phyloP scores from a whole-genome alignment of 2,797 vertebrate species.

The Erithacus rubecula region DNA sequence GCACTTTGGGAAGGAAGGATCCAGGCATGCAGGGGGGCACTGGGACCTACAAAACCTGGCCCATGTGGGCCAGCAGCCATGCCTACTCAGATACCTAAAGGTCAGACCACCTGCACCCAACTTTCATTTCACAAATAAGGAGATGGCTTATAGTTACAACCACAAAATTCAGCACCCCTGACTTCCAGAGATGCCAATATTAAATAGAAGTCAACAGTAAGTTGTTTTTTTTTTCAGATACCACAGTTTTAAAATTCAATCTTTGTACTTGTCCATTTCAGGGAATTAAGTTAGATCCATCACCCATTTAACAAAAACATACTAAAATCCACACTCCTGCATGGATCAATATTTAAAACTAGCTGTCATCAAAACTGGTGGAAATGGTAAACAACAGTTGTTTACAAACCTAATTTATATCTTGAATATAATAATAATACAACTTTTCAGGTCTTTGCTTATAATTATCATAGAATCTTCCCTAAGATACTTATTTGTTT shows the following conservation, averaged over 20 bases:
- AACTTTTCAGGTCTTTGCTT: not conserved
- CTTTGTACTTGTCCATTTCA: not conserved
- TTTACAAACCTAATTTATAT: not conserved
- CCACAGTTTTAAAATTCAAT: not conserved
- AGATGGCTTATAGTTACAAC: not conserved
- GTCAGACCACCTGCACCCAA: rapidly evolving
- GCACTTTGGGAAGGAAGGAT: not conserved
- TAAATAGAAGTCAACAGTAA: not conserved
- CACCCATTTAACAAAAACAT: not conserved
- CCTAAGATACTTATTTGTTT: not conserved
- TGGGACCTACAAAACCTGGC: not conserved
- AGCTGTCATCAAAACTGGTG: not conserved
- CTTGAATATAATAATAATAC: not conserved
- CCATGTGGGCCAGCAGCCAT: not conserved
- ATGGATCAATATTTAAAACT: not conserved
- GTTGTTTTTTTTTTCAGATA: not conserved
- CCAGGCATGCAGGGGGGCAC: not conserved
- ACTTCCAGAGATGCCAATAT: not conserved
- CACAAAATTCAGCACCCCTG: not conserved
- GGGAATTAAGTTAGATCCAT: not conserved
- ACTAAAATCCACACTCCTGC: not conserved
- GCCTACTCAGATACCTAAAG: not conserved
- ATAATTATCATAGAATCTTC: not conserved
- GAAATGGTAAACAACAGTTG: not conserved
- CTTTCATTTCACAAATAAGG: not conserved